A percentile compares a stretch with the other conserved stretches of the same genome.
Evolutionary conservation across 2,113 vertebrate genomes (phyloP).

Genomic region (Amphiprion percula): DNA sequence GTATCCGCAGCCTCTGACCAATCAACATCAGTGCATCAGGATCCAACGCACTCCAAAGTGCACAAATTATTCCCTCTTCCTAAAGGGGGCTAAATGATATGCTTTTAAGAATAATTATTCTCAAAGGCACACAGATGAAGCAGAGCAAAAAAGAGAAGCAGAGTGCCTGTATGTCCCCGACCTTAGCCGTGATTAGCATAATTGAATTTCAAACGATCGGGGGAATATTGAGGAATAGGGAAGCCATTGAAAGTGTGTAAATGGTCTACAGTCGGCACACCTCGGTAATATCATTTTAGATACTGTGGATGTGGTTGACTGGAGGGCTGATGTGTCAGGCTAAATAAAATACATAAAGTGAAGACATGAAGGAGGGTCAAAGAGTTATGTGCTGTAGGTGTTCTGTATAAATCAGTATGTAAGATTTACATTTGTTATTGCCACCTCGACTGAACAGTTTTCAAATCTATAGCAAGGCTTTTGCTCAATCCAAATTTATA

Average conservation of each 20-base stretch:
- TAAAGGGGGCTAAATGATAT: slow-evolving; percentile 67
- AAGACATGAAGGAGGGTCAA: slow-evolving; percentile 44
- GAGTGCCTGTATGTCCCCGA: slow-evolving; percentile 61
- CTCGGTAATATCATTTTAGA: slow-evolving; percentile 42
- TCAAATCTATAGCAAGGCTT: not conserved
- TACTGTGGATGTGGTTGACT: slow-evolving; percentile 34
- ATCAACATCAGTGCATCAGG: slow-evolving; percentile 54
- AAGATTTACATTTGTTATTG: not conserved
- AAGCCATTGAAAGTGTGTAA: slow-evolving; percentile 64
- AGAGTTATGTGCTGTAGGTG: slow-evolving; percentile 7
- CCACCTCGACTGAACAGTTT: not conserved
- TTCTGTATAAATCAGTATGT: slow-evolving; percentile 5
- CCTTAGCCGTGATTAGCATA: slow-evolving; percentile 77
- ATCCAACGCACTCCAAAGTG: slow-evolving; percentile 37
- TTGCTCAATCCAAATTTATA: not conserved
- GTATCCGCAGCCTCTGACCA: slow-evolving; percentile 23
- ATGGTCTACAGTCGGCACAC: slow-evolving; percentile 48
- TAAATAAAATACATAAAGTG: slow-evolving; percentile 42
- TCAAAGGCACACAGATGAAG: slow-evolving; percentile 64
- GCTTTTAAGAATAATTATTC: slow-evolving; percentile 81
- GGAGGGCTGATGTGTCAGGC: slow-evolving; percentile 37
- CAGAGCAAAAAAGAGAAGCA: slow-evolving; percentile 50
- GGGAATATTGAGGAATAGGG: slow-evolving; percentile 64
- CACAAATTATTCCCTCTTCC: slow-evolving; percentile 41
- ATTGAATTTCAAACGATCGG: slow-evolving; percentile 84